Base-by-base conservation (phyloP, 2,113 vertebrate genomes). In the Turdus rufiventris region DNA sequence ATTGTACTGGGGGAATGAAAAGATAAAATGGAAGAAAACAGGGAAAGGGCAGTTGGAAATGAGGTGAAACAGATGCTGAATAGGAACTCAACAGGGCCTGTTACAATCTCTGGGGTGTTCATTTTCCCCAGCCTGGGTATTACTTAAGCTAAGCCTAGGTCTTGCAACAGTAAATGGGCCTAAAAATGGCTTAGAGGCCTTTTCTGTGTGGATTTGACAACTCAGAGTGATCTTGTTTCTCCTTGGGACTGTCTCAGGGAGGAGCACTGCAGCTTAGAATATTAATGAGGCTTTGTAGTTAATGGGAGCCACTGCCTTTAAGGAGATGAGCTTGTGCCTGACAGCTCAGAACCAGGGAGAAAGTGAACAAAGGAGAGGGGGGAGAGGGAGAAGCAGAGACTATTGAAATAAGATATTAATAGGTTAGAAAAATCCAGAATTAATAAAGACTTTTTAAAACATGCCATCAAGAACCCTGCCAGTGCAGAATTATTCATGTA, bases 381-480 rank as follows among this genome's bases (percentile, higher is more conserved):
- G 75, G 79, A 95, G 88, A 94, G 51, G 61, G n/a, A 93, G 82
- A 96, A 84, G 90, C 82, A 96, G 72, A 0, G 5, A 92, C 79
- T 91, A 57, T 90, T 95, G 88, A 96, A 96, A 70, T 84, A 95
- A 74, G 94, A 79, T 96, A 97, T 96, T 96, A 93, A 96, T 96
- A 97, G 96, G 86, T 45, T 90, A 81, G 85, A 71, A 89, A 89
- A 77, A 91, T 88, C 53, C 48, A 95, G 93, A 91, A 95, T 94
- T 93, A 90, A 94, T 93, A 82, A 95, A 84, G 94, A 93, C 91
- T 93, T 87, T 73, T 67, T 85, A 77, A 89, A 95, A 94, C 78
- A 88, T 73, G 82, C 82, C 56, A 80, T 96, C 91, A 95, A 93
- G 94, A 89, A 9, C 79, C 51, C 29, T 94, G 88, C 73, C 91